Conservation (phyloP, 2,797 vertebrate species). For the Oreonectes daqikongensis region DNA sequence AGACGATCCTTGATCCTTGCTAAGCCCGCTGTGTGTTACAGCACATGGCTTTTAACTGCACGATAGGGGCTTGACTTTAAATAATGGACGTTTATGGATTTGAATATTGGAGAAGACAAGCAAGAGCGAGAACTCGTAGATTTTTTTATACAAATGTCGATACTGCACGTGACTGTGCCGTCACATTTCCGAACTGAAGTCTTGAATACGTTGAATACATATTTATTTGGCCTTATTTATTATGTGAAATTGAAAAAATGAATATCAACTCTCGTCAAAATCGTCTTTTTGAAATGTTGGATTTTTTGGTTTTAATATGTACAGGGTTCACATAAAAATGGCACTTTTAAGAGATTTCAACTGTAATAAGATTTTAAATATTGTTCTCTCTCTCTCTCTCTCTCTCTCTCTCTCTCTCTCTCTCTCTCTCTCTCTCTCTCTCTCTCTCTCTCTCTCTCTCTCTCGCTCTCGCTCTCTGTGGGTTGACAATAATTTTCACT, state of each 20-base stretch:
- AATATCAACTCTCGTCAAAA: conserved; percentile 44
- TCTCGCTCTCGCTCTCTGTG: conserved; percentile 33
- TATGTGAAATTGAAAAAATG: conserved; percentile 53
- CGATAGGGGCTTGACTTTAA: conserved; percentile 31
- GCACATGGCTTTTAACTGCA: conserved; percentile 17
- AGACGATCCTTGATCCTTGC: conserved; percentile 15
- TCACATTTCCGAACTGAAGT: conserved; percentile 26
- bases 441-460: conserved; percentile 44
- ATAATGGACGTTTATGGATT: conserved; percentile 24
- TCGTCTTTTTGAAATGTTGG: background rate
- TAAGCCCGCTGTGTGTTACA: too few relatives aligned
- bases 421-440: conserved; percentile 44
- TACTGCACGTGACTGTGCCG: conserved; percentile 3
- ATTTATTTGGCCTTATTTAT: conserved; percentile 67
- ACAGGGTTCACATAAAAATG: conserved; percentile 56
- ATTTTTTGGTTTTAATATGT: conserved; percentile 41
- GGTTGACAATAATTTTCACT: conserved; percentile 57
- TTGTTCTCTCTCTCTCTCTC: conserved; percentile 43
- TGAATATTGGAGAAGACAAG: background rate
- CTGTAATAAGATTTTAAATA: conserved; percentile 44
- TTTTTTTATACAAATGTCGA: conserved; percentile 8
- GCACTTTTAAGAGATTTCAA: conserved; percentile 56
- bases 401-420: conserved; percentile 44
- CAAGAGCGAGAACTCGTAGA: background rate
- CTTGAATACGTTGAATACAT: conserved; percentile 13